Base-by-base conservation (phyloP, 2,888 invertebrate genomes). In the Melolontha melolontha region DNA sequence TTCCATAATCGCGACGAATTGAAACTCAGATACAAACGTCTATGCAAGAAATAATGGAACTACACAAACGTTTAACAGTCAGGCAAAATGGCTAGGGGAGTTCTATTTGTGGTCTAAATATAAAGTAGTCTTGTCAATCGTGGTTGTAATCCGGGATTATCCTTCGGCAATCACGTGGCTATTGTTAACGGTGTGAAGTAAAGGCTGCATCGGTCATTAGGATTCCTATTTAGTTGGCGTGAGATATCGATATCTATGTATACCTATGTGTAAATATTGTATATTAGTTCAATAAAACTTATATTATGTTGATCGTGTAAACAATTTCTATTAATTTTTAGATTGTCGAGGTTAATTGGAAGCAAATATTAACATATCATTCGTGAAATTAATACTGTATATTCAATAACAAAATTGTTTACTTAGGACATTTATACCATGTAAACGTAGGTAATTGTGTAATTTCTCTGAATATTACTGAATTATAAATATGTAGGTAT, bases 111-210 rank as follows among this genome's bases (percentile, higher is more conserved):
- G 59, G 59, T 59, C 59, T 59, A 59, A 59, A 80, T 81, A 82
- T 80, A 80, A 78, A 79, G 78, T 76, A 72, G 71, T 70, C 75
- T 79, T 80, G 81, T 80, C 82, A 81, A 81, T 81, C 79, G 80
- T 75, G 78, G 77, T 73, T 76, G 79, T 82, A 82, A 82, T 80
- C 82, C 80, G 49, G 81, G 82, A 83, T 83, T 82, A 83, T 83
- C 83, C 81, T 79, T 76, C 75, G 74, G 81, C 82, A 83, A 83
- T 83, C 83, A 83, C 82, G 78, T 80, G 79, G 69, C 82, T 76
- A 83, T 83, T 83, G 83, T 83, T 76, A 75, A 75, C 74, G 81
- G 83, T 83, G 83, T 82, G 83, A 83, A 83, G 79, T 75, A 78
- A 80, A 82, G 80, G 81, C 80, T 81, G 81, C 72, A 72, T 66